phyloP scores from a whole-genome alignment of 2,113 vertebrate genomes.

The Ranitomeya variabilis region DNA sequence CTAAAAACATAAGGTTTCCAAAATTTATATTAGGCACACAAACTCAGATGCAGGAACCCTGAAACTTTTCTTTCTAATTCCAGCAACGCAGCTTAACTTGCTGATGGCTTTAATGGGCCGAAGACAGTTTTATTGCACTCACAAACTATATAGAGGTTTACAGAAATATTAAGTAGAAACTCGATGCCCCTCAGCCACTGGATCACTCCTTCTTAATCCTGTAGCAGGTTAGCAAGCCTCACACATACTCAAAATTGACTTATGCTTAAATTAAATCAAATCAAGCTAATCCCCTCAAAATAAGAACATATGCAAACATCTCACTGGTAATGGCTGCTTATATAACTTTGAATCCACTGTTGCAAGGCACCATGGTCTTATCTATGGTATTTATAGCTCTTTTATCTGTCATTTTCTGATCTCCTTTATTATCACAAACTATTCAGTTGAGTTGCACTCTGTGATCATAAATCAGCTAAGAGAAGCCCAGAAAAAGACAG shows the following conservation, averaged over 20 bases:
- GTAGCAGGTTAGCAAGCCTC: background rate
- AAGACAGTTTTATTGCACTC: background rate
- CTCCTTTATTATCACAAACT: too few relatives aligned
- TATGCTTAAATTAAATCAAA: background rate
- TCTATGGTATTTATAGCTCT: too few relatives aligned
- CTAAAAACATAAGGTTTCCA: background rate
- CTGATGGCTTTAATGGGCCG: background rate
- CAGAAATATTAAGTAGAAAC: background rate
- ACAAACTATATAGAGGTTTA: background rate
- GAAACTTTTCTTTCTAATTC: background rate
- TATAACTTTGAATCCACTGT: background rate
- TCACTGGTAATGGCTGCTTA: background rate
- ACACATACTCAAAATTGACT: background rate
- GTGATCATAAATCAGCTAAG: too few relatives aligned
- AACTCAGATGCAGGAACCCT: background rate
- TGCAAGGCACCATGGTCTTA: background rate
- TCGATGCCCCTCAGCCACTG: background rate
- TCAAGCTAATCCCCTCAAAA: background rate
- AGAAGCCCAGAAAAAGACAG: too few relatives aligned
- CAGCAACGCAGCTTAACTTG: background rate
- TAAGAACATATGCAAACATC: background rate
- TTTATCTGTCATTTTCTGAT: too few relatives aligned
- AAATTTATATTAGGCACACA: background rate
- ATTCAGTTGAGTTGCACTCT: too few relatives aligned
- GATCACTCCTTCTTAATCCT: background rate